These are phyloP conservation scores for Nasua narica DNA, from an alignment of 2,797 vertebrate species.

Conservation along the genomic window DNA sequence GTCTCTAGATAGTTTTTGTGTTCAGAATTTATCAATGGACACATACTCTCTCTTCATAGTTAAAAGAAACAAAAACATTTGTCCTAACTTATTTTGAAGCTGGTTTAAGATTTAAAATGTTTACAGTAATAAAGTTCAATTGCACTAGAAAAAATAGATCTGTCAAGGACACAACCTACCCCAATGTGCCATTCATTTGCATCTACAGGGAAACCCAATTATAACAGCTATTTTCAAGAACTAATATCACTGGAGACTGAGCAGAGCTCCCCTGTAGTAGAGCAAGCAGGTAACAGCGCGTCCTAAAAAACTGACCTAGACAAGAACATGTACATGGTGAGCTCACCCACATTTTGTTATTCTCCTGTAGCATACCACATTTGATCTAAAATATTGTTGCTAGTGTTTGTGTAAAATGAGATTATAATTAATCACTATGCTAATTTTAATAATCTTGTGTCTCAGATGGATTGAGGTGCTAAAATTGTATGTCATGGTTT, in stretches of 20 bases:
- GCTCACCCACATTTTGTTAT: background rate
- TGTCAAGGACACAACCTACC: conserved; percentile 42
- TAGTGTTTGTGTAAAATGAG: background rate
- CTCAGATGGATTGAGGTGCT: background rate
- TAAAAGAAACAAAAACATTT: background rate
- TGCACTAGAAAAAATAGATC: background rate
- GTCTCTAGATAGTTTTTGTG: background rate
- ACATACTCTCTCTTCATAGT: background rate
- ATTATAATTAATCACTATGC: background rate
- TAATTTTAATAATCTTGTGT: background rate
- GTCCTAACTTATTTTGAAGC: background rate
- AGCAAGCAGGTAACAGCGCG: background rate
- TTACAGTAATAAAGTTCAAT: background rate
- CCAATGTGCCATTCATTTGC: conserved; percentile 12
- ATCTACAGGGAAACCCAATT: conserved; percentile 57
- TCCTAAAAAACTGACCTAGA: conserved; percentile 63
- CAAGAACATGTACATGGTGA: background rate
- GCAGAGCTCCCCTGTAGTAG: background rate
- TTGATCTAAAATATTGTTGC: background rate
- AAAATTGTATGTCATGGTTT: background rate
- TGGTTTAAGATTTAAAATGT: background rate
- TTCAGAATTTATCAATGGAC: background rate
- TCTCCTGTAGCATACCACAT: background rate
- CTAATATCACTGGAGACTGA: conserved; percentile 35
- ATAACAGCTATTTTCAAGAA: conserved; percentile 58